A percentile compares a stretch with the other conserved stretches of the same genome.
phyloP scores from a whole-genome alignment of 2,113 vertebrate species.

The Mola mola region DNA sequence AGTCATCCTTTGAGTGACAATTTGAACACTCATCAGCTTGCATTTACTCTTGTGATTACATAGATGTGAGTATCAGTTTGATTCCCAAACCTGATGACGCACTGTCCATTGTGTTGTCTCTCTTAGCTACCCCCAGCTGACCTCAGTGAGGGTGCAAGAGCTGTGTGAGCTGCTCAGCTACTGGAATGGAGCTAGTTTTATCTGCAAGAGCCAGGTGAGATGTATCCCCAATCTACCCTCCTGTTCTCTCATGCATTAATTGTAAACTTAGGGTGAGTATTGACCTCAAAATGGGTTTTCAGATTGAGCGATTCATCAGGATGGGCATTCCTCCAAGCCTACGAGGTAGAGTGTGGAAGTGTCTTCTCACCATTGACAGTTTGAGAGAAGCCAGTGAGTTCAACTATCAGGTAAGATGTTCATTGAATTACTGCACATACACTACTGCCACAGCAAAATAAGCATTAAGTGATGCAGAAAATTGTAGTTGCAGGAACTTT shows the following conservation, averaged over 20 bases:
- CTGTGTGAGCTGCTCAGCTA: constrained; percentile 82
- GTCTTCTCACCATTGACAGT: constrained; percentile 67
- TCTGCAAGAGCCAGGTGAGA: constrained; percentile 79
- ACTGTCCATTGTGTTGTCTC: constrained; percentile 1
- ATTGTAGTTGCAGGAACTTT: too few species aligned
- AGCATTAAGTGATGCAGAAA: too few species aligned
- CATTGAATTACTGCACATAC: too few species aligned
- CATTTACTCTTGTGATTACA: not conserved
- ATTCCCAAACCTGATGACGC: constrained; percentile 7
- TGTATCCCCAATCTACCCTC: not conserved
- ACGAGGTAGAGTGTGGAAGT: constrained; percentile 76
- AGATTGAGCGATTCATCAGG: constrained; percentile 80
- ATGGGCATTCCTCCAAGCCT: constrained; percentile 77
- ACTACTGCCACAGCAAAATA: too few species aligned
- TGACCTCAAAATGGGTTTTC: constrained; percentile 3
- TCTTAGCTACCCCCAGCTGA: constrained; percentile 74
- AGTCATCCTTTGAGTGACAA: not conserved
- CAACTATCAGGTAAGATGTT: constrained; percentile 74
- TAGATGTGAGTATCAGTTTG: not conserved
- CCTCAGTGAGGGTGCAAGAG: constrained; percentile 72
- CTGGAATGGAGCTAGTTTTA: constrained; percentile 80
- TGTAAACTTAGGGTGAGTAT: not conserved
- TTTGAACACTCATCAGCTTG: too few species aligned
- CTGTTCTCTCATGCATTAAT: not conserved
- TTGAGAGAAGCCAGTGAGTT: constrained; percentile 64